Conservation (phyloP, 2,113 vertebrate genomes). For the Climacteris rufus region DNA sequence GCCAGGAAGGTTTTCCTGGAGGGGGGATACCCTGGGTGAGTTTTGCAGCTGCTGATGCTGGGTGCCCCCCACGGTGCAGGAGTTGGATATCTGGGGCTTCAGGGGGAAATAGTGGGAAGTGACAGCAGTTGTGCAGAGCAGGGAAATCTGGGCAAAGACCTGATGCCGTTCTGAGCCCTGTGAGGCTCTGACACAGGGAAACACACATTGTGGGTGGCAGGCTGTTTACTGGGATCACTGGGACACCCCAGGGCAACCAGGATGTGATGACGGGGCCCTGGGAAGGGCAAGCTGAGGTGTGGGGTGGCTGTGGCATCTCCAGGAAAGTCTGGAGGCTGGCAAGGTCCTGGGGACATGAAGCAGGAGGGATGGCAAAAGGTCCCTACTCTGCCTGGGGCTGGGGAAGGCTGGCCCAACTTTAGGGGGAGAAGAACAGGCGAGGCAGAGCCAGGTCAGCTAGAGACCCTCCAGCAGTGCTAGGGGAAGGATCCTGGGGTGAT, state of each 20-base stretch:
- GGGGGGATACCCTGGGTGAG: background rate
- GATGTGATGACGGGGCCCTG: background rate
- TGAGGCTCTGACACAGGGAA: background rate
- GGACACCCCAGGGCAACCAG: background rate
- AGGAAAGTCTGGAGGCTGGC: background rate
- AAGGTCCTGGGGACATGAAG: background rate
- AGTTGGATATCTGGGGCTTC: background rate
- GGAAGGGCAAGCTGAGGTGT: background rate
- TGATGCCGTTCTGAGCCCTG: background rate
- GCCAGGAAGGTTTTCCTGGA: background rate
- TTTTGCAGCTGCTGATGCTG: background rate
- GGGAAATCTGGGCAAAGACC: background rate
- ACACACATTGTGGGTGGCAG: background rate
- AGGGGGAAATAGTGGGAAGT: background rate
- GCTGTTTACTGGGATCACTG: background rate
- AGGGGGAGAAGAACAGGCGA: background rate
- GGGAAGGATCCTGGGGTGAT: background rate
- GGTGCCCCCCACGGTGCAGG: background rate
- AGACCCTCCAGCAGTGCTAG: background rate
- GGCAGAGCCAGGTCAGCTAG: background rate
- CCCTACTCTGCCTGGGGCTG: background rate
- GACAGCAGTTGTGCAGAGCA: background rate
- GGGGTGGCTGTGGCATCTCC: background rate
- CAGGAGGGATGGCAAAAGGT: background rate
- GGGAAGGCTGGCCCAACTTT: background rate